Conservation (phyloP, 2,888 invertebrate genomes). For the Apamea anceps region DNA sequence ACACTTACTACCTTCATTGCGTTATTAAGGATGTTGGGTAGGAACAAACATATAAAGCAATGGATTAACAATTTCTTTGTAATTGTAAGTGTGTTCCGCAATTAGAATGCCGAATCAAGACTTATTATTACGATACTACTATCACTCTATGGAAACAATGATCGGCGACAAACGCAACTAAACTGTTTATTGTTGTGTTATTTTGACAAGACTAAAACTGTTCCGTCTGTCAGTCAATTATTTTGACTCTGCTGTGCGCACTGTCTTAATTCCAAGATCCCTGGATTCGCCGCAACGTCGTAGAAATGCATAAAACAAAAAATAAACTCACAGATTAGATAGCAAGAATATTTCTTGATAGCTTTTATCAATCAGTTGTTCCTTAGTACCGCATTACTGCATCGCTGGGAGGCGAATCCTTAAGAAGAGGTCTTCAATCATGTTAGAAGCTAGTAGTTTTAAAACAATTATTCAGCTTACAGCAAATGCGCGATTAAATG, state of each 20-base stretch:
- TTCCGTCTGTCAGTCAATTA: not conserved
- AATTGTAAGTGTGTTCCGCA: not conserved
- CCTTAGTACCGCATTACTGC: conserved; percentile 44
- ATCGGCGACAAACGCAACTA: not conserved
- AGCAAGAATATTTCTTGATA: conserved; percentile 53
- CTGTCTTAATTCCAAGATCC: conserved; percentile 13
- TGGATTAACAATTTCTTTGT: not conserved
- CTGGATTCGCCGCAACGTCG: not conserved
- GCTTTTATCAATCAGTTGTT: conserved; percentile 69
- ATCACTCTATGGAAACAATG: not conserved
- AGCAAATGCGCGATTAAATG: conserved; percentile 64
- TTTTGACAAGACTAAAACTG: not conserved
- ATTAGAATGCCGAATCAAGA: not conserved
- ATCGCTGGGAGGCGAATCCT: conserved; percentile 59
- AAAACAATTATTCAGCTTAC: conserved; percentile 68
- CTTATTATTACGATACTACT: not conserved
- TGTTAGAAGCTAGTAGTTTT: conserved; percentile 67
- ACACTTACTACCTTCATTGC: not conserved
- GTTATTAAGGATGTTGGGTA: not conserved
- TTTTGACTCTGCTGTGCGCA: conserved; percentile 1
- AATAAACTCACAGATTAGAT: conserved; percentile 47
- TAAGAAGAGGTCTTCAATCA: conserved; percentile 63
- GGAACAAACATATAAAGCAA: not conserved
- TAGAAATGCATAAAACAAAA: conserved; percentile 38
- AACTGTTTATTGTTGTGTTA: not conserved